phyloP scores from a whole-genome alignment of 2,797 vertebrate genomes.

The Micromesistius poutassou region DNA sequence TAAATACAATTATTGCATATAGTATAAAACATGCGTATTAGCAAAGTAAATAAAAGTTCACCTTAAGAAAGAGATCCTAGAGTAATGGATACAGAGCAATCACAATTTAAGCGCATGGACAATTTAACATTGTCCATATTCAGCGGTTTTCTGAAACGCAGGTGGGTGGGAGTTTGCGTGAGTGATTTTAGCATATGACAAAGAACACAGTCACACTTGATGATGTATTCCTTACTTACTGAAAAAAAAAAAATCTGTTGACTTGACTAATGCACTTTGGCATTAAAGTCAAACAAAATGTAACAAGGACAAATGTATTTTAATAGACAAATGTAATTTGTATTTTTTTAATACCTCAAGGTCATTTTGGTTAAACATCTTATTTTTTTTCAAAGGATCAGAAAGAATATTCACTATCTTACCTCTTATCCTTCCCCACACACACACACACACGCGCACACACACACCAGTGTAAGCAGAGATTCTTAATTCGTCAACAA shows the following conservation, averaged over 20 bases:
- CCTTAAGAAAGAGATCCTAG: slow-evolving; percentile 13
- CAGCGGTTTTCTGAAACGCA: not conserved
- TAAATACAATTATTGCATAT: slow-evolving; percentile 73
- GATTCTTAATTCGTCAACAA: not conserved
- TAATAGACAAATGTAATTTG: not conserved
- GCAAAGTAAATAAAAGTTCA: slow-evolving; percentile 30
- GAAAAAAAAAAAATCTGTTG: not conserved
- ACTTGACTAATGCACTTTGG: slow-evolving; percentile 10
- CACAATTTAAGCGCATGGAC: slow-evolving; percentile 11
- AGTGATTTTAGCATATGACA: not conserved
- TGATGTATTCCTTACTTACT: not conserved
- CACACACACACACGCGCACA: not conserved
- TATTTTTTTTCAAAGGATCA: slow-evolving; percentile 6
- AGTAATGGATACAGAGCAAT: slow-evolving; percentile 32
- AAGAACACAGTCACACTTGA: not conserved
- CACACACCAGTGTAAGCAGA: not conserved
- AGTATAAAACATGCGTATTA: slow-evolving; percentile 50
- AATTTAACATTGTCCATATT: not conserved
- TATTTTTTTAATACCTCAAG: not conserved
- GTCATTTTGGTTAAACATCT: not conserved
- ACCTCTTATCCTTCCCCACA: not conserved
- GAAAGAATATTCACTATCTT: slow-evolving; percentile 13
- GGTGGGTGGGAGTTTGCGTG: not conserved
- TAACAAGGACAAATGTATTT: slow-evolving; percentile 12
- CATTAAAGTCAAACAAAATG: slow-evolving; percentile 12